Evolutionary conservation across 23 tunicate genomes (phyloP), one percentile per base, ranked within the genome.

Genomic region (Oikopleura vanhoeffeni): DNA sequence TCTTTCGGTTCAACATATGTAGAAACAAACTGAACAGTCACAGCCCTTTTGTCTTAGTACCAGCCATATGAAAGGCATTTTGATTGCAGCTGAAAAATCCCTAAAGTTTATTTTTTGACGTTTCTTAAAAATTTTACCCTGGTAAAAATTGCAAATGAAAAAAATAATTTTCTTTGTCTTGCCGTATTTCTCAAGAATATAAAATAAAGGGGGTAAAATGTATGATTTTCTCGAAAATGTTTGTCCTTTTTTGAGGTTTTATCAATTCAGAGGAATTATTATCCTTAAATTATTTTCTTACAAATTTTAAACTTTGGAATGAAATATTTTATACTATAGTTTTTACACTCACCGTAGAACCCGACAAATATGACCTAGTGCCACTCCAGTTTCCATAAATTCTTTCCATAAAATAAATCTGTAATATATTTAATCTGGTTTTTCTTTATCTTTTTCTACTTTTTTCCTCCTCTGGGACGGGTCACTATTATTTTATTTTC

Each of bases 41-140:
- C 84, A 40, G 85, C 97, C n/a, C 93, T 76, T 76, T 92, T 92
- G 84, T 92, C 97, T 84, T 92, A 39, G 89, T 92, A n/a, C 97
- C 97, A 41, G 97, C 97, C 4, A 71, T 13, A 71, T 71, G 27
- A 38, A 71, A 71, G 38, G 35, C 34, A 18, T 71, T 71, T 3
- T 18, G 34, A 71, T 71, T 71, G 2, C 27, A 18, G 38, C 79
- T 18, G 35, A 71, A 30, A 71, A 71, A 13, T 71, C 38, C 32
- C 36, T 2, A 71, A 71, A 24, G 79, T 49, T 49, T 8, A 49
- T 13, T 49, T 49, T 49, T 49, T 24, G 64, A 49, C 24, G 64
- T 24, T 49, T 13, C 24, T 8, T n/a, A n/a, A n/a, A n/a, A n/a
- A n/a, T n/a, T n/a, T n/a, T n/a, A n/a, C n/a, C n/a, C n/a, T n/a